These are phyloP conservation scores for Ascaphus truei DNA, from an alignment of 2,113 vertebrate genomes.

Conservation along the genomic window DNA sequence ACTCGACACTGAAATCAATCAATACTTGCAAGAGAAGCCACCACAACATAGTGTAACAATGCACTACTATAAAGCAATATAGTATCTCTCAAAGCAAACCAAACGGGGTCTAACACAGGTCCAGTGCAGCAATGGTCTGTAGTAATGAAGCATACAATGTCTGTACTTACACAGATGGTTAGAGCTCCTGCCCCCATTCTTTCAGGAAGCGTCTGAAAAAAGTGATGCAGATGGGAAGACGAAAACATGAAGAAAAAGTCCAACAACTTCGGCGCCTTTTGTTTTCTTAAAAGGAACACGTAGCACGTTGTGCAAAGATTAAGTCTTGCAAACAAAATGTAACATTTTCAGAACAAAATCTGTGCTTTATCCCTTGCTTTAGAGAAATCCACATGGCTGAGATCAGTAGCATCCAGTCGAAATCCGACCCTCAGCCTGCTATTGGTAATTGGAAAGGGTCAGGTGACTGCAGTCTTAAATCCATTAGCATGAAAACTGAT, in stretches of 20 bases:
- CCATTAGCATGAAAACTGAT: background rate
- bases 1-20: too few relatives aligned
- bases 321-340: background rate
- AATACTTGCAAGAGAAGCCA: too few relatives aligned
- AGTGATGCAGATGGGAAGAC: slow-evolving; percentile 32
- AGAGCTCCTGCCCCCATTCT: slow-evolving; percentile 87
- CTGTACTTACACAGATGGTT: slow-evolving; percentile 84
- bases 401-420: slow-evolving; percentile 43
- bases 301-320: background rate
- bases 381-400: slow-evolving; percentile 4
- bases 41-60: too few relatives aligned
- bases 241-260: background rate
- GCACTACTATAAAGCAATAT: too few relatives aligned
- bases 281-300: background rate
- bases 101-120: too few relatives aligned
- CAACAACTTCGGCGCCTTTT: background rate
- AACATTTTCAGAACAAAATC: background rate
- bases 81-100: too few relatives aligned
- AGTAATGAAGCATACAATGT: background rate
- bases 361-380: background rate
- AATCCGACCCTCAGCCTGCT: slow-evolving; percentile 60
- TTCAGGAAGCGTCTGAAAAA: slow-evolving; percentile 43
- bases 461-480: slow-evolving; percentile 51
- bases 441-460: slow-evolving; percentile 55
- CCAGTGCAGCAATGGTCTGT: too few relatives aligned